Evolutionary conservation across 2,113 vertebrate species (phyloP).

Genomic region (Bufo bufo): DNA sequence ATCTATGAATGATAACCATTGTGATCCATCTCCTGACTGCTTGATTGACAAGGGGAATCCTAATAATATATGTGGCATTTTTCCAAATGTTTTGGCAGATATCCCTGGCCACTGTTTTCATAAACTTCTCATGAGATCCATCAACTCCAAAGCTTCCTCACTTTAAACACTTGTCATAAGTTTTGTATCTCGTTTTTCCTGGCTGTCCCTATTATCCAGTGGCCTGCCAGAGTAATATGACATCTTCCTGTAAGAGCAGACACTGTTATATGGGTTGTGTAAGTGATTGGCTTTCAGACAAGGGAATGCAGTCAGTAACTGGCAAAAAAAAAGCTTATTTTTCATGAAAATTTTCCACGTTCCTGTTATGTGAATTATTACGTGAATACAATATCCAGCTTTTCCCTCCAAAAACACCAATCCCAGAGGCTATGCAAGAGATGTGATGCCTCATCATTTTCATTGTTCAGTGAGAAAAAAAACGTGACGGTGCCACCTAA

Average conservation of each 20-base stretch:
- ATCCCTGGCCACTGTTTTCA: not conserved
- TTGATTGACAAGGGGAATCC: conserved; percentile 1
- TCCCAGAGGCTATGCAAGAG: not conserved
- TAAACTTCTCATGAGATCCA: not conserved
- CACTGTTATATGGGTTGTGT: not conserved
- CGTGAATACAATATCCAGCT: not conserved
- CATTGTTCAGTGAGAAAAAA: not conserved
- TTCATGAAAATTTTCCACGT: not conserved
- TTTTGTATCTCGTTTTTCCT: not conserved
- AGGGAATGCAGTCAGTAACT: not conserved
- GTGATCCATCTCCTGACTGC: not conserved
- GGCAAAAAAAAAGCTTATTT: not conserved
- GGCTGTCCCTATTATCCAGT: not conserved
- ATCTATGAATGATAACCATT: conserved; percentile 10
- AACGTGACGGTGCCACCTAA: not conserved
- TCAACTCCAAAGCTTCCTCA: not conserved
- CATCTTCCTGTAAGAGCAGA: not conserved
- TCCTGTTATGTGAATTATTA: not conserved
- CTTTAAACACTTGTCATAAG: not conserved
- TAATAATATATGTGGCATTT: not conserved
- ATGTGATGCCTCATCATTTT: not conserved
- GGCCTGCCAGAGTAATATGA: not conserved
- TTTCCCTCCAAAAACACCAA: not conserved
- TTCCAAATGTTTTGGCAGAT: not conserved
- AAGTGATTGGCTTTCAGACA: not conserved